Conservation (phyloP, 2,113 vertebrate species). For the Chlamydotis undulata region DNA sequence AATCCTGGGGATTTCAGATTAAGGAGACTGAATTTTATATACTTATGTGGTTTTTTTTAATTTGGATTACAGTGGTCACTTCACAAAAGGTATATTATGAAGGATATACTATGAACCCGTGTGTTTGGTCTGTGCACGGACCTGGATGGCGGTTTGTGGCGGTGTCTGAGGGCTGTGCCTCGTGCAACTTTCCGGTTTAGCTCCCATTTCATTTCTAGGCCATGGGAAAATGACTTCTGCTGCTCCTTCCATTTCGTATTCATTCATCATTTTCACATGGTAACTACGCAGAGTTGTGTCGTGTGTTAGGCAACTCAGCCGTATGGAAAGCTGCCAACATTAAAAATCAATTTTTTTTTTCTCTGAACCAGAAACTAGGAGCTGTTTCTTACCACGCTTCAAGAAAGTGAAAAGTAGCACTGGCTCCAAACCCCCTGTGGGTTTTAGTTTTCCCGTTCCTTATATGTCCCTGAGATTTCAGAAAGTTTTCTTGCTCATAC, state of each 20-base stretch:
- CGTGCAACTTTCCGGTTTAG: background rate
- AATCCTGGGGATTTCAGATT: background rate
- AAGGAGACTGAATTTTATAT: background rate
- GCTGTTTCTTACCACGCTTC: constrained; percentile 64
- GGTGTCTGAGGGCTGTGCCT: background rate
- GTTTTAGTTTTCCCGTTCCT: background rate
- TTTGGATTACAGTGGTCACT: background rate
- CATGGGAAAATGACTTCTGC: background rate
- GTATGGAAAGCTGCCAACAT: background rate
- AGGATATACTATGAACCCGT: background rate
- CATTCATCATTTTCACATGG: constrained; percentile 24
- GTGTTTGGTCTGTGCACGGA: background rate
- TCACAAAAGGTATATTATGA: background rate
- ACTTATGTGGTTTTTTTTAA: background rate
- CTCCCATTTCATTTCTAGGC: background rate
- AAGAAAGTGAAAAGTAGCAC: constrained; percentile 51
- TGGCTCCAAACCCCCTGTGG: background rate
- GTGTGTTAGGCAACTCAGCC: constrained; percentile 22
- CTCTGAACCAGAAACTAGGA: constrained; percentile 32
- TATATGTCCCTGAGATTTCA: background rate
- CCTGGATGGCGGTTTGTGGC: background rate
- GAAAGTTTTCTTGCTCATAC: background rate
- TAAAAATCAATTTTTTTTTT: constrained; percentile 23
- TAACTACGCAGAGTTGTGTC: background rate
- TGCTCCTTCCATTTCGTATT: background rate